Evolutionary conservation across 2,888 invertebrate genomes (phyloP).

Genomic region (Brenthis daphne): DNA sequence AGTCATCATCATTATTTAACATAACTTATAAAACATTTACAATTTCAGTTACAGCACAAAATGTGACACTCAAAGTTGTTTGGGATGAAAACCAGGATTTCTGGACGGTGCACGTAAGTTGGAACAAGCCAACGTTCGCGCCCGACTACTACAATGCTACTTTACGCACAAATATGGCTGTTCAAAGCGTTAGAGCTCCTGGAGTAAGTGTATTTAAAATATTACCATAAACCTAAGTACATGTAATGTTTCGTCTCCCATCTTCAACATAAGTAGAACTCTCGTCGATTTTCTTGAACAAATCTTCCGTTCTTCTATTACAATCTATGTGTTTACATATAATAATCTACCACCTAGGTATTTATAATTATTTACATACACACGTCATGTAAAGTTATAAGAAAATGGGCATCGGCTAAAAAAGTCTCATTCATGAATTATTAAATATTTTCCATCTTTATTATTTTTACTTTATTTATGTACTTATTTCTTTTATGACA

Average conservation of each 20-base stretch:
- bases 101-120: constrained; percentile 56
- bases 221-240: no score
- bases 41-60: constrained; percentile 41
- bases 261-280: no score
- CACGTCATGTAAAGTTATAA: no score
- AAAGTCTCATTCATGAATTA: no score
- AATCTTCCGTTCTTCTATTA: no score
- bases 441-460: no score
- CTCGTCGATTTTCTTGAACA: no score
- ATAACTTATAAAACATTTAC: neutral
- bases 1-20: no score
- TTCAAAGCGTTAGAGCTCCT: constrained; percentile 38
- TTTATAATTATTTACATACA: neutral
- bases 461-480: no score
- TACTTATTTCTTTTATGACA: no score
- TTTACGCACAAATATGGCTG: constrained; percentile 41
- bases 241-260: no score
- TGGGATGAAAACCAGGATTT: constrained; percentile 34
- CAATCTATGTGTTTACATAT: neutral
- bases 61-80: constrained; percentile 45
- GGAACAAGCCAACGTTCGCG: constrained; percentile 47
- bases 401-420: no score
- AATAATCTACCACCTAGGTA: neutral
- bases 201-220: constrained; percentile 52
- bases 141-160: constrained; percentile 57